Base-by-base conservation (phyloP, 92 coral and sea anemone genomes). In the Palythoa heliodiscus region DNA sequence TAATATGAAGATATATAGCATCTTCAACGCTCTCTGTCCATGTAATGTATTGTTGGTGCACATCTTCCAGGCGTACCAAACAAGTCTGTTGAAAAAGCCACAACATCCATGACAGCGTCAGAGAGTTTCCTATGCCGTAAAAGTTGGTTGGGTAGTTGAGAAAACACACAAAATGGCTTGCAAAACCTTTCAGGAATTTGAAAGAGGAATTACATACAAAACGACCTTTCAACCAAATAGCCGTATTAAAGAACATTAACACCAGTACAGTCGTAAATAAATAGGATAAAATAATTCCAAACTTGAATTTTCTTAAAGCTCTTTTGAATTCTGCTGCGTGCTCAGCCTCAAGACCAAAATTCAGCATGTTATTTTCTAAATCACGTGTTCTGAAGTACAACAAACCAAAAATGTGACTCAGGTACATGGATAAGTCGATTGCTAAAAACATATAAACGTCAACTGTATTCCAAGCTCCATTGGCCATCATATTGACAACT, bases 321-420 rank as follows among this genome's bases (percentile, higher is more conserved):
- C 29, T 66, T 77, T 22, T 76, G 66, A 86, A 63, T 40, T 86
- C 75, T 10, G 37, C 47, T 8, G 71, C 71, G 20, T 16, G 78
- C n/a, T 52, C 9, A 58, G 8, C 77, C 13, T 75, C 52, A 72
- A 86, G 76, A 5, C 73, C 60, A 10, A 89, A 50, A 12, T 83
- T 24, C 22, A 90, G 47, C 76, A 90, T 70, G 86, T 90, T 90
- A 1, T 20, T 22, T 76, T 90, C 92, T 22, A 90, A 72, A 55
- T 90, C 92, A 82, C 90, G 88, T 38, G 92, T 75, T 83, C 88
- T 87, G 90, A 90, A 90, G 88, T 83, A 90, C 20, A 76, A 8
- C 9, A 90, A 19, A 0, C 92, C 92, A 82, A 90, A 90, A 58
- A 82, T 60, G 50, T 90, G 92, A 53, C 92, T 90, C 78, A 52